Evolutionary conservation across 2,797 vertebrate genomes (phyloP), one percentile per base, ranked within the genome.

Genomic region (Hoplostethus atlanticus): DNA sequence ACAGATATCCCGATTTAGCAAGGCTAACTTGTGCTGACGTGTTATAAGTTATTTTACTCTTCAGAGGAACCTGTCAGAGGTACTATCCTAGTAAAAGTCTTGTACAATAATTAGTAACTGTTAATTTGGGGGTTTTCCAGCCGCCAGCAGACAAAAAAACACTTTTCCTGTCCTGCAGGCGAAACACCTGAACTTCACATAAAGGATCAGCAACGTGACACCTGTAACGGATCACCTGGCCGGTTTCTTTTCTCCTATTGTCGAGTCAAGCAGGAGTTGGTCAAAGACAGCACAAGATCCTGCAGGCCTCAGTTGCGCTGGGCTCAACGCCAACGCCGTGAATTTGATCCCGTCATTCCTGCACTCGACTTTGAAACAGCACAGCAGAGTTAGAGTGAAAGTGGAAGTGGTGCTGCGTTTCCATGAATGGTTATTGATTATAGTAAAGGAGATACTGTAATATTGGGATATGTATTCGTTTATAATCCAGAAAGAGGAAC

Each of bases 401-500:
- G 69, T 80, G 76, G 63, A 89, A 90, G 73, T 51, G 8, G 8
- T 34, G 61, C 21, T 76, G 8, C 5, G 30, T 0, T 84, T 79
- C 54, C 5, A 0, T 50, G 42, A 81, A 76, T 69, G 6, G 13
- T 7, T 0, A 0, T 9, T 10, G 6, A 0, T 84, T 77, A 63
- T 47, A 5, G 16, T 11, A 78, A 21, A 81, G n/a, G 8, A 34
- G 13, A 5, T 50, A 53, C 1, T 10, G 28, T 11, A 31, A 54
- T 7, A 12, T 1, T 0, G 2, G 44, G 36, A 8, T 10, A 9
- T 50, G 21, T 51, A 51, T 44, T 9, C 51, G 36, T 78, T 65
- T 79, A 13, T 15, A n/a, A 15, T 16, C 5, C 46, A 47, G 46
- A 47, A 47, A 47, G 46, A 47, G 15, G 46, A 47, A 36, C 6